A percentile compares a stretch with the other conserved stretches of the same genome.
phyloP scores from a whole-genome alignment of 2,888 invertebrate genomes.

The Eupelmus urozonus region DNA sequence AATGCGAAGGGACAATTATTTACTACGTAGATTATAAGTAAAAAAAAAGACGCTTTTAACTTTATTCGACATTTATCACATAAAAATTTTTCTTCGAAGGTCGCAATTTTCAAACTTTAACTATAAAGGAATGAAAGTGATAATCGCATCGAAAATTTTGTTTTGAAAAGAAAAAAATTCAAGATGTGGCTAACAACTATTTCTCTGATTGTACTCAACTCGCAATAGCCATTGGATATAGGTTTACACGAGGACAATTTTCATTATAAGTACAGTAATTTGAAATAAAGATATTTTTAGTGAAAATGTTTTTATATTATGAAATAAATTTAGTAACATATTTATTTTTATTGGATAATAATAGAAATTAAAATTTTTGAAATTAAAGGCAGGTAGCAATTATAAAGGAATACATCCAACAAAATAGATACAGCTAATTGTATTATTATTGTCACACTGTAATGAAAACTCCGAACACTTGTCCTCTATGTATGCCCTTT shows the following conservation, averaged over 20 bases:
- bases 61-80: slow-evolving; percentile 49
- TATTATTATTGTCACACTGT: too few relatives aligned
- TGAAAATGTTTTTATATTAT: background rate
- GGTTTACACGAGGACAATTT: background rate
- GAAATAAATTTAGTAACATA: too few relatives aligned
- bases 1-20: slow-evolving; percentile 19
- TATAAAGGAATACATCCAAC: too few relatives aligned
- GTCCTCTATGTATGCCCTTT: background rate
- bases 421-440: too few relatives aligned
- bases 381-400: too few relatives aligned
- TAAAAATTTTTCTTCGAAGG: slow-evolving; percentile 36
- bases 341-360: too few relatives aligned
- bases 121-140: slow-evolving; percentile 26
- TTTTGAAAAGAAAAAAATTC: slow-evolving; percentile 29
- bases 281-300: too few relatives aligned
- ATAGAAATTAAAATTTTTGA: too few relatives aligned
- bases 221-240: slow-evolving; percentile 12
- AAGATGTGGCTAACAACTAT: slow-evolving; percentile 43
- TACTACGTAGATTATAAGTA: slow-evolving; percentile 18
- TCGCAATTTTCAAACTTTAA: slow-evolving; percentile 38
- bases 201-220: slow-evolving; percentile 49
- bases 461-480: too few relatives aligned
- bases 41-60: slow-evolving; percentile 21
- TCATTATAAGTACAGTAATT: too few relatives aligned
- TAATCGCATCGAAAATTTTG: slow-evolving; percentile 30